Evolutionary conservation across 2,888 invertebrate genomes (phyloP), one percentile per base, ranked within the genome.

Genomic region (Sarcophaga carnaria): DNA sequence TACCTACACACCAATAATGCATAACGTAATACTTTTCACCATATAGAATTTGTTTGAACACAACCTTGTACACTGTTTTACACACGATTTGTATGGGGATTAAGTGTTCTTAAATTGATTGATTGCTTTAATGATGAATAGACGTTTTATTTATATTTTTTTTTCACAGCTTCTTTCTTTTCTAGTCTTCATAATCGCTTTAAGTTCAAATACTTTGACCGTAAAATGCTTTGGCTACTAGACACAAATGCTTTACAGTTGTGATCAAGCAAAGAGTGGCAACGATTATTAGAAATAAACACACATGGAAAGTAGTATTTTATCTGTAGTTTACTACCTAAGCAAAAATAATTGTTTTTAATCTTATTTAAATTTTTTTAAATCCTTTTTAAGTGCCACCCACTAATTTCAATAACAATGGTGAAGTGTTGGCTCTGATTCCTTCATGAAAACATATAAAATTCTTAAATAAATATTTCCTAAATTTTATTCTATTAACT

Each of bases 121-220:
- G 92, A 92, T 92, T 91, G 90, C 88, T 90, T 84, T 90, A 91
- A 92, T 92, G 92, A 92, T 92, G 92, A 90, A 92, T 92, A 87
- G 91, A 89, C 90, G 89, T 89, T 83, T 80, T 64, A 59, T 90
- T 86, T 37, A 74, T 70, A 45, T 45, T 64, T 60, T 64, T 54
- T 71, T 67, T 71, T 75, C 37, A 62, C 66, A 47, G 45, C 37
- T 69, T 74, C 59, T 59, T 14, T 79, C 47, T 25, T 37, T 67
- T 66, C 12, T 12, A 67, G 45, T 84, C 81, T 76, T 79, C 75
- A 64, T 87, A 81, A 77, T 84, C 78, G 78, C 62, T 79, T 76
- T 60, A 78, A 74, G 72, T 77, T 83, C 67, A 80, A 80, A 83
- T 86, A 78, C 70, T 71, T 85, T 85, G 81, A 77, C 81, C 74